These are phyloP conservation scores for Aphaenogaster floridana DNA, from an alignment of 1,140 invertebrate genomes.

Conservation along the genomic window DNA sequence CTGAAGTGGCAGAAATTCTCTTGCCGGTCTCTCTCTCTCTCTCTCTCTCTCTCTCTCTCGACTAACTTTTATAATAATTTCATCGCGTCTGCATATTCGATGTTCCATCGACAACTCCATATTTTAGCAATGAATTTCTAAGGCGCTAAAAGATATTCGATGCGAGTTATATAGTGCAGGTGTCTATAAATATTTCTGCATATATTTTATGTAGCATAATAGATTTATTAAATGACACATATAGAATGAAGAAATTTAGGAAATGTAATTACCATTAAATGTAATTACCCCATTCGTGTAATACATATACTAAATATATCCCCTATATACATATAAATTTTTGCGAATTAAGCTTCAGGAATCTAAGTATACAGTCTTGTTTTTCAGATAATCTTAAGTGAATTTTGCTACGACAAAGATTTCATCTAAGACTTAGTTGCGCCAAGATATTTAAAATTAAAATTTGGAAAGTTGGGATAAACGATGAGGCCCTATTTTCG, in stretches of 20 bases:
- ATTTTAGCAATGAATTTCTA: conserved; percentile 61
- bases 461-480: conserved; percentile 56
- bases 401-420: conserved; percentile 20
- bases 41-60: conserved; percentile 25
- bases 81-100: conserved; percentile 62
- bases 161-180: background rate
- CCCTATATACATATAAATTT: background rate
- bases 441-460: conserved; percentile 50
- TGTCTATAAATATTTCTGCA: conserved; percentile 7
- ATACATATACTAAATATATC: background rate
- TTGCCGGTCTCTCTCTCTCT: conserved; percentile 24
- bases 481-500: conserved; percentile 36
- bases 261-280: background rate
- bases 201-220: background rate
- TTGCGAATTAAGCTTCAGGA: conserved; percentile 21
- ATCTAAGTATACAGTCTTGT: conserved; percentile 18
- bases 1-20: conserved; percentile 63
- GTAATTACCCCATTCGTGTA: background rate
- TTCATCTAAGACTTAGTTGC: conserved; percentile 38
- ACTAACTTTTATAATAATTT: conserved; percentile 66
- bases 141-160: conserved; percentile 21
- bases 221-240: conserved; percentile 4
- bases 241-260: conserved; percentile 14
- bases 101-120: conserved; percentile 57
- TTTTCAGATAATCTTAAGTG: conserved; percentile 30